Conservation (phyloP, 2,888 invertebrate species). For the Panopea generosa region DNA sequence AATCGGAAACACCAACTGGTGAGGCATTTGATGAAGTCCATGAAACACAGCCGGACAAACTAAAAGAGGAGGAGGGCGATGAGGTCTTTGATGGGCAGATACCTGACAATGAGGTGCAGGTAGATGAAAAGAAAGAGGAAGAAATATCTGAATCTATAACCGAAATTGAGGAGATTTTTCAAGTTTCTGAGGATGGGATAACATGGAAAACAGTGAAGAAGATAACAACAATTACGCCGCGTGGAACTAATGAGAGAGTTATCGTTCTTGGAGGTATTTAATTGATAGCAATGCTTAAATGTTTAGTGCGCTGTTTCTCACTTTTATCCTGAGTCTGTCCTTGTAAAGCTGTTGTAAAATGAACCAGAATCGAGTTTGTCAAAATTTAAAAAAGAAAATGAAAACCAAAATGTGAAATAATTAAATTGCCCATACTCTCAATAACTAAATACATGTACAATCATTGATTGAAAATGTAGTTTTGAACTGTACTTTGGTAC, state of each 20-base stretch:
- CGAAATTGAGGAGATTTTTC: conserved; percentile 78
- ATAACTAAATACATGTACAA: too few relatives aligned
- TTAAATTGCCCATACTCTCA: too few relatives aligned
- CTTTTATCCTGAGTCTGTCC: neutral
- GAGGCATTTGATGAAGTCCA: conserved; percentile 41
- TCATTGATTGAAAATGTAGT: too few relatives aligned
- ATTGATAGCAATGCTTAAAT: conserved; percentile 49
- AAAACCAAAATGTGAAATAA: too few relatives aligned
- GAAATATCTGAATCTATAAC: conserved; percentile 69
- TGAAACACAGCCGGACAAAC: conserved; percentile 22
- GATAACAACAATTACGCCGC: conserved; percentile 77
- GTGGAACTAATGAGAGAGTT: conserved; percentile 73
- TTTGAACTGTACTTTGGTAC: too few relatives aligned
- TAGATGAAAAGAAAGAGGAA: conserved; percentile 45
- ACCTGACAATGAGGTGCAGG: conserved; percentile 6
- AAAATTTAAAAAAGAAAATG: conserved; percentile 67
- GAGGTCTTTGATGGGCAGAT: conserved; percentile 20
- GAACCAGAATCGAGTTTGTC: conserved; percentile 22
- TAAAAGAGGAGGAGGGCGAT: conserved; percentile 21
- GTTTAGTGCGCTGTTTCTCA: conserved; percentile 11
- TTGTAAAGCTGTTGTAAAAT: conserved; percentile 32
- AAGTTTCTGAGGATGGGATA: conserved; percentile 77
- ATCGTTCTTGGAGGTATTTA: conserved; percentile 77
- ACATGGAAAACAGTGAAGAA: conserved; percentile 79
- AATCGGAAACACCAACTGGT: conserved; percentile 32